Evolutionary conservation across 2,888 invertebrate genomes (phyloP).

Genomic region (Odontocerum albicorne): DNA sequence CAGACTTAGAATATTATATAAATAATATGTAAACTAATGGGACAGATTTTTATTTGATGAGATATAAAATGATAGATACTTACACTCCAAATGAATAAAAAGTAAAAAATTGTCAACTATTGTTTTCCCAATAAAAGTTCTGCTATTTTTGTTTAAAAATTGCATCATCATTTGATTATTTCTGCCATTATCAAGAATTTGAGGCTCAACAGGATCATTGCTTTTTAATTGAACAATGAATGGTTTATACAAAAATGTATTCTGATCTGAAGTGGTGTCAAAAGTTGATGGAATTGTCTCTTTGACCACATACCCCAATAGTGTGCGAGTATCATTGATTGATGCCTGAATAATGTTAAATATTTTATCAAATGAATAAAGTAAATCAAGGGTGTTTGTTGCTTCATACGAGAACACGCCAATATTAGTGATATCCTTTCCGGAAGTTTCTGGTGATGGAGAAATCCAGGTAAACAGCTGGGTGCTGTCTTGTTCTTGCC

Average conservation of each 20-base stretch:
- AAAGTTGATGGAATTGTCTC: slow-evolving; percentile 44
- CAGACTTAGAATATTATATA: too few relatives aligned
- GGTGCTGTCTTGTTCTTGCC: slow-evolving; percentile 78
- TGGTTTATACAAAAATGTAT: slow-evolving; percentile 61
- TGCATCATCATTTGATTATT: slow-evolving; percentile 77
- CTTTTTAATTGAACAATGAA: slow-evolving; percentile 62
- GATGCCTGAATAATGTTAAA: slow-evolving; percentile 79
- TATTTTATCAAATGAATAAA: slow-evolving; percentile 64
- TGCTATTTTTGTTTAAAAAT: slow-evolving; percentile 68
- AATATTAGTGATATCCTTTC: slow-evolving; percentile 50
- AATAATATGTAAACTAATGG: too few relatives aligned
- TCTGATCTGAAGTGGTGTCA: slow-evolving; percentile 41
- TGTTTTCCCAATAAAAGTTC: slow-evolving; percentile 54
- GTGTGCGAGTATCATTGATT: slow-evolving; percentile 66
- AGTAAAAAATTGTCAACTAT: slow-evolving; percentile 69
- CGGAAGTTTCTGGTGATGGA: slow-evolving; percentile 43
- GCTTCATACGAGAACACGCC: slow-evolving; percentile 64
- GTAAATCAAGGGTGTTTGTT: slow-evolving; percentile 51
- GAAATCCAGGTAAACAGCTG: slow-evolving; percentile 70
- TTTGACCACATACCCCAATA: slow-evolving; percentile 71
- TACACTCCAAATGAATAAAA: slow-evolving; percentile 78
- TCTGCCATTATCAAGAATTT: slow-evolving; percentile 55
- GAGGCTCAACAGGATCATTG: slow-evolving; percentile 45
- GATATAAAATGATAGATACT: too few relatives aligned
- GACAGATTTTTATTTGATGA: too few relatives aligned